These are phyloP conservation scores for Cosmia trapezina DNA, from an alignment of 2,888 invertebrate species.

Conservation along the genomic window DNA sequence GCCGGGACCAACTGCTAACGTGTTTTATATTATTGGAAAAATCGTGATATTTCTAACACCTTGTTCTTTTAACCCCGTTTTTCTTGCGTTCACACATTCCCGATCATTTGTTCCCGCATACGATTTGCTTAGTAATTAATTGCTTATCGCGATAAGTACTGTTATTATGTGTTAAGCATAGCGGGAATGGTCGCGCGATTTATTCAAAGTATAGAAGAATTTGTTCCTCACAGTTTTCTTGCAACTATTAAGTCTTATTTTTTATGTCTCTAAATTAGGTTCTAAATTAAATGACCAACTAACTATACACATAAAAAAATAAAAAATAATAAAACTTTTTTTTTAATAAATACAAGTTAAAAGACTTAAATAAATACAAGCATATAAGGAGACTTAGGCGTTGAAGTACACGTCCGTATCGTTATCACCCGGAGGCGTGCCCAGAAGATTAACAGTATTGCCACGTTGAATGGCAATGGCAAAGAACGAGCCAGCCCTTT, in stretches of 20 bases:
- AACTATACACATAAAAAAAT: too few species aligned
- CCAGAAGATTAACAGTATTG: too few species aligned
- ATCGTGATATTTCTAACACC: constrained; percentile 4
- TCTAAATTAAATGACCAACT: too few species aligned
- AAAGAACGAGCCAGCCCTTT: too few species aligned
- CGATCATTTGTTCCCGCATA: constrained; percentile 66
- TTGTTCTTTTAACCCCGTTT: constrained; percentile 38
- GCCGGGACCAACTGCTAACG: neutral
- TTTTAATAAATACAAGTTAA: too few species aligned
- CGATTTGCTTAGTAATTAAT: constrained; percentile 71
- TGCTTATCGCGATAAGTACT: constrained; percentile 61
- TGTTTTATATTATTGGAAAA: neutral
- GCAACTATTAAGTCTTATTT: neutral
- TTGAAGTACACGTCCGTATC: too few species aligned
- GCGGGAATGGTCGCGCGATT: constrained; percentile 27
- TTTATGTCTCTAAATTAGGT: too few species aligned
- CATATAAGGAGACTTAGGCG: too few species aligned
- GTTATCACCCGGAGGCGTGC: too few species aligned
- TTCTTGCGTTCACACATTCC: constrained; percentile 70
- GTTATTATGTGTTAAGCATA: constrained; percentile 49
- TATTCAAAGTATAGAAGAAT: neutral
- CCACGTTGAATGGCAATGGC: too few species aligned
- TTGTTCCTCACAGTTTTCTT: neutral
- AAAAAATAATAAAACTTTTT: too few species aligned
- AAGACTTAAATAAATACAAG: too few species aligned